Conservation (phyloP, 1,140 invertebrate genomes). For the Lethocerus indicus region DNA sequence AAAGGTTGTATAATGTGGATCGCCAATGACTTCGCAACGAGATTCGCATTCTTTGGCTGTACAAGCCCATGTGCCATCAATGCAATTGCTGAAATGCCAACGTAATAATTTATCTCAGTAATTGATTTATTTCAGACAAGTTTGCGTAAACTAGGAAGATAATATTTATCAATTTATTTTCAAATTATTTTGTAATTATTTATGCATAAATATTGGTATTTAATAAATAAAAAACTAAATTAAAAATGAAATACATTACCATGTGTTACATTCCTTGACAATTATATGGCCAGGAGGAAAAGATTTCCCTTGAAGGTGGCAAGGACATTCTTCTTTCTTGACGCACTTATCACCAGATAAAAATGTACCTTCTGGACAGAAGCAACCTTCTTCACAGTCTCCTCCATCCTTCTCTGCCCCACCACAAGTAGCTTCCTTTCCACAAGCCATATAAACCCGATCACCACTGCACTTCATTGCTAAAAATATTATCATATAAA, state of each 20-base stretch:
- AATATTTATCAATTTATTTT: not conserved
- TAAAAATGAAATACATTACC: conserved; percentile 27
- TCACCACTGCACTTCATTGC: conserved; percentile 50
- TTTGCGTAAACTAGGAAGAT: not conserved
- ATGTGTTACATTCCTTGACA: conserved; percentile 70
- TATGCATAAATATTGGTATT: not conserved
- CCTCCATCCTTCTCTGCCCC: conserved; percentile 18
- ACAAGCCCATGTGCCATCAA: conserved; percentile 58
- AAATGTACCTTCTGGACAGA: conserved; percentile 57
- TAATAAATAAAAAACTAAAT: not conserved
- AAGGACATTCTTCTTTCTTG: conserved; percentile 51
- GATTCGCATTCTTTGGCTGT: conserved; percentile 52
- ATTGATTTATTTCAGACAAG: not conserved
- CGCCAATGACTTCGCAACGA: conserved; percentile 62
- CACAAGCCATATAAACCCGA: conserved; percentile 50
- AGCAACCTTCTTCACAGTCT: conserved; percentile 68
- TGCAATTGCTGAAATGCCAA: conserved; percentile 39
- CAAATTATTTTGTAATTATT: not conserved
- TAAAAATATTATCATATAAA: conserved; percentile 25
- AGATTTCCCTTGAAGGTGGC: conserved; percentile 52
- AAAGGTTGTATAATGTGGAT: conserved; percentile 82
- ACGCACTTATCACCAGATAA: conserved; percentile 59
- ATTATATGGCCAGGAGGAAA: conserved; percentile 53
- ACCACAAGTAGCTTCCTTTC: conserved; percentile 35
- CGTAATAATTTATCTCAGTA: not conserved